Evolutionary conservation across 2,113 vertebrate species (phyloP), one percentile per base, ranked within the genome.

Genomic region (Conger conger): DNA sequence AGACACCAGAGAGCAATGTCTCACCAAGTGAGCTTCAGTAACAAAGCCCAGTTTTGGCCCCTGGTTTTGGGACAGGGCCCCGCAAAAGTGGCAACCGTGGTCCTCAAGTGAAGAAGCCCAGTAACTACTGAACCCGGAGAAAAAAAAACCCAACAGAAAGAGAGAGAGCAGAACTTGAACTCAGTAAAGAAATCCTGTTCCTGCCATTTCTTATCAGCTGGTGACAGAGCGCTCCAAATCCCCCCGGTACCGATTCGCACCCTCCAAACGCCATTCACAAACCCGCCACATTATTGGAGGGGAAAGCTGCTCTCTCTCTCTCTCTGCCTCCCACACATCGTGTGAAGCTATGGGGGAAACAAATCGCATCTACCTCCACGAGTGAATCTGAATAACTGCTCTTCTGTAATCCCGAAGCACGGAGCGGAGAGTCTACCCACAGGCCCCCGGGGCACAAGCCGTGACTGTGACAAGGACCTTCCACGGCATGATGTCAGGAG

Each of bases 301-400:
- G 18, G 57, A 79, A 80, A 35, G 45, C 83, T 23, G 20, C 30
- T 78, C 36, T 76, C 42, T 37, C 76, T 20, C 15, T 76, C 33
- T 76, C 53, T 63, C 77, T 16, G 35, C 83, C 76, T 30, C 83
- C 17, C 76, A 45, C 77, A 16, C 79, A 2, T 8, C n/a, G 7
- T 33, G 53, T 4, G 53, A 42, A 23, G 77, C 83, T 37, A 76
- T 33, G 8, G 83, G 33, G 76, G 20, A 54, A 50, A 36, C 82
- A 76, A 73, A 50, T 37, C 16, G 33, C 23, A 54, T 76, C 50
- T 53, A 42, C 50, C 77, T 15, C 38, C 53, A 8, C 27, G 40
- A 42, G 13, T 38, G 37, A 79, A 84, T 63, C 63, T 84, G 79
- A 84, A 84, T 84, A 63, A 79, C 37, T 3, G 36, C 9, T 20